Conservation (phyloP, 2,888 invertebrate species). For the Thereva nobilitata region DNA sequence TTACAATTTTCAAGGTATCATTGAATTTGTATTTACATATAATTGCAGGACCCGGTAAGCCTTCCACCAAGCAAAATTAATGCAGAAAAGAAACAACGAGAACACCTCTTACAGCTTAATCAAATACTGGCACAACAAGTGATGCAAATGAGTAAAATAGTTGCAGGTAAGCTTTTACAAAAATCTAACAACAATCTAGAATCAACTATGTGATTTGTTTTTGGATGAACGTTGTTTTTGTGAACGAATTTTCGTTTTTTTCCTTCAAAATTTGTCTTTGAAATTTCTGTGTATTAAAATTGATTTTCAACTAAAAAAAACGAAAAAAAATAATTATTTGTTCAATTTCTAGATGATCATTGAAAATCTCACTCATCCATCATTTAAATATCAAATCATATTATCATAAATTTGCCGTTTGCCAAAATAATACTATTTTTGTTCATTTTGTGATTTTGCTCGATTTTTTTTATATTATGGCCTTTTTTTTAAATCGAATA, state of each 20-base stretch:
- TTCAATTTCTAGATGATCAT: constrained; percentile 30
- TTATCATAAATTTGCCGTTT: constrained; percentile 13
- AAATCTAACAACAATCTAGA: constrained; percentile 6
- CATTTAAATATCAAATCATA: constrained; percentile 28
- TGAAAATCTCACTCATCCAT: constrained; percentile 32
- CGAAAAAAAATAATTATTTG: constrained; percentile 15
- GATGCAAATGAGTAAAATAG: constrained; percentile 93
- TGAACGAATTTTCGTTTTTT: constrained; percentile 18
- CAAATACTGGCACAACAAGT: constrained; percentile 92
- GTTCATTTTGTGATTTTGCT: constrained; percentile 13
- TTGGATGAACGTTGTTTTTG: constrained; percentile 28
- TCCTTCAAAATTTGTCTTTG: constrained; percentile 39
- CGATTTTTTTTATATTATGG: neutral
- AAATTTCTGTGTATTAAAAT: constrained; percentile 43
- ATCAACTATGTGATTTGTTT: constrained; percentile 28
- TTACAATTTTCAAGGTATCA: no score
- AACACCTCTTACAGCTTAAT: constrained; percentile 86
- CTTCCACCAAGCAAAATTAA: constrained; percentile 72
- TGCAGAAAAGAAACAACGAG: constrained; percentile 85
- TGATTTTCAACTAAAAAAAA: neutral
- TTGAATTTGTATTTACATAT: neutral
- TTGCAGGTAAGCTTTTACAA: constrained; percentile 74
- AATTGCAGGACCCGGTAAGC: constrained; percentile 46
- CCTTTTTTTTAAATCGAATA: neutral
- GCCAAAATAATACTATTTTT: constrained; percentile 12